Percentiles rank a stretch among this genome's conserved stretches.
Conservation (phyloP, 2,113 vertebrate genomes). For the Spermophilus dauricus region DNA sequence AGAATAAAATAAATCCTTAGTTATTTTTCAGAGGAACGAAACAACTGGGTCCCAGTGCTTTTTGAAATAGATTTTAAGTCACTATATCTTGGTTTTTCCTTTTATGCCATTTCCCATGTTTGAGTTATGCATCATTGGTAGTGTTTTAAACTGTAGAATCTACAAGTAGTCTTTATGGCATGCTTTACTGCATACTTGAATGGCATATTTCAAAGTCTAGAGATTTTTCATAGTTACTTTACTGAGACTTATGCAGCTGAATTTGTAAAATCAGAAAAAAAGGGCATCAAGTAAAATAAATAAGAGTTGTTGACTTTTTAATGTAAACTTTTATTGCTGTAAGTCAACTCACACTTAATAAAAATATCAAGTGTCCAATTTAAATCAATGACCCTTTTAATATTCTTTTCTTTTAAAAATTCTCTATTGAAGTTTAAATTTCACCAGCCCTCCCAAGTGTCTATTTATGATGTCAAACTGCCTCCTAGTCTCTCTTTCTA, state of each 20-base stretch:
- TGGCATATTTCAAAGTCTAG: constrained; percentile 48
- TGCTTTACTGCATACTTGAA: constrained; percentile 64
- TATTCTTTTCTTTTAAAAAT: not conserved
- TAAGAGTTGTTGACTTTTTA: constrained; percentile 30
- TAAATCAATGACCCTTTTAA: constrained; percentile 61
- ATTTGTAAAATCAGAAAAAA: constrained; percentile 54
- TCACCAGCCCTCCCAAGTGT: not conserved
- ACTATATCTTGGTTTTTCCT: constrained; percentile 15
- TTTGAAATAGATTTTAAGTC: constrained; percentile 43
- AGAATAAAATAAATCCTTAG: not conserved
- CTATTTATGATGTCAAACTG: not conserved
- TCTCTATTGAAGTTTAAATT: constrained; percentile 38
- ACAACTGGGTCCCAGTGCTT: not conserved
- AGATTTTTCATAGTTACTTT: constrained; percentile 58
- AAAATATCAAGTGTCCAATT: constrained; percentile 28
- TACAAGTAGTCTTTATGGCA: constrained; percentile 40
- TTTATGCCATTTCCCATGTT: not conserved
- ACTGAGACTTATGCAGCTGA: constrained; percentile 62
- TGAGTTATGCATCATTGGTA: not conserved
- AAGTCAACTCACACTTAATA: constrained; percentile 24
- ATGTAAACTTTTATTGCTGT: constrained; percentile 49
- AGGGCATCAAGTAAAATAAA: not conserved
- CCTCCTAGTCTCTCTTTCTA: not conserved
- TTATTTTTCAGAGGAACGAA: constrained; percentile 15
- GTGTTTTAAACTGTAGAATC: constrained; percentile 51